A percentile compares a stretch with the other conserved stretches of the same genome.
These are phyloP conservation scores for Calliscelio sp. DNA, from an alignment of 2,888 invertebrate genomes.

Conservation along the genomic window DNA sequence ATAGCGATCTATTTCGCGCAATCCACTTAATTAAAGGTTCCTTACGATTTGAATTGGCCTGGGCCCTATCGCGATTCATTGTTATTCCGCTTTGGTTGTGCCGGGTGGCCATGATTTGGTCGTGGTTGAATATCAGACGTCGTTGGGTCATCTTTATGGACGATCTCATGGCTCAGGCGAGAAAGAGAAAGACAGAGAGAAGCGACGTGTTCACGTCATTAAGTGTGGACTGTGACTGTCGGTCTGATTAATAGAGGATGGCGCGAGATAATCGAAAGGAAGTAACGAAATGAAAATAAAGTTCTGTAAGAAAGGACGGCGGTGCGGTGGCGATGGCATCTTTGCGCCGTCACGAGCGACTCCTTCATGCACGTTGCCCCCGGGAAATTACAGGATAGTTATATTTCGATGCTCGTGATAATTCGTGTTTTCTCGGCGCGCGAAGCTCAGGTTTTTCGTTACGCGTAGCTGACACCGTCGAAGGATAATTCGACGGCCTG, in stretches of 20 bases:
- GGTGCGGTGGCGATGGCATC: conserved; percentile 79
- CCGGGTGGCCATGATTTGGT: conserved; percentile 74
- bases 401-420: conserved; percentile 77
- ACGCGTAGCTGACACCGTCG: conserved; percentile 76
- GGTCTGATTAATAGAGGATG: conserved; percentile 85
- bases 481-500: conserved; percentile 73
- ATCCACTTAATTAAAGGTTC: conserved; percentile 67
- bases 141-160: conserved; percentile 84
- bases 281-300: conserved; percentile 84
- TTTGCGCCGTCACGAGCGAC: conserved; percentile 73
- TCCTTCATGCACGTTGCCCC: conserved; percentile 71
- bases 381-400: conserved; percentile 76
- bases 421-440: conserved; percentile 76
- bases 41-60: conserved; percentile 57
- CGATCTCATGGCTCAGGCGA: conserved; percentile 81
- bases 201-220: conserved; percentile 83
- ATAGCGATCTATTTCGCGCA: conserved; percentile 41
- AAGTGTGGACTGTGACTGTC: conserved; percentile 83
- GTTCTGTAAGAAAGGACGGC: conserved; percentile 75
- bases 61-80: conserved; percentile 65
- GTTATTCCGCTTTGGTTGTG: conserved; percentile 55
- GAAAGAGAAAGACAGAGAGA: conserved; percentile 26
- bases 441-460: conserved; percentile 72
- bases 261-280: conserved; percentile 85
- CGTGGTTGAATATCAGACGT: conserved; percentile 81